A percentile compares a stretch with the other conserved stretches of the same genome.
phyloP scores from a whole-genome alignment of 2,888 invertebrate genomes.

The Drosophila prostipennis region DNA sequence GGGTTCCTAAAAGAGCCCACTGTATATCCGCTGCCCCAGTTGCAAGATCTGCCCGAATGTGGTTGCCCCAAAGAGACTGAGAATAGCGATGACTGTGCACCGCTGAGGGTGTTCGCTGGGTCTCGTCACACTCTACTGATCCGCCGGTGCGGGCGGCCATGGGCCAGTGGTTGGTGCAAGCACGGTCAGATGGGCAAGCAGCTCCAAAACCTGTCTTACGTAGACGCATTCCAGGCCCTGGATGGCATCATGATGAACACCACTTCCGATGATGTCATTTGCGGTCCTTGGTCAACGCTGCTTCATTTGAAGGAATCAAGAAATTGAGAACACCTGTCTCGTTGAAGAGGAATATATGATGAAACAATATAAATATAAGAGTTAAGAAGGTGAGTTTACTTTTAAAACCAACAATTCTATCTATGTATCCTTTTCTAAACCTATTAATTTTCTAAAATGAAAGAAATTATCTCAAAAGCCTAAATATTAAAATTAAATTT shows the following conservation, averaged over 20 bases:
- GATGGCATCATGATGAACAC: conserved; percentile 30
- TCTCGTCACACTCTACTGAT: conserved; percentile 90
- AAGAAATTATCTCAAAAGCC: no score
- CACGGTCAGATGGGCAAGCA: conserved; percentile 89
- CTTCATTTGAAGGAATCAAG: conserved; percentile 1
- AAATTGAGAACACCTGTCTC: conserved; percentile 1
- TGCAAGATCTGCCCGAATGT: conserved; percentile 72
- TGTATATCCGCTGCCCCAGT: conserved; percentile 82
- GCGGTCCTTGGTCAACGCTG: conserved; percentile 85
- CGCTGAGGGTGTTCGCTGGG: conserved; percentile 89
- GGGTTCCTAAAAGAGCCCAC: conserved; percentile 66
- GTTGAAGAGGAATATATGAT: no score
- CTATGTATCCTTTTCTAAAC: no score
- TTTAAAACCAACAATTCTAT: no score
- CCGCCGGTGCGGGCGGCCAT: conserved; percentile 88
- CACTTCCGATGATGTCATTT: conserved; percentile 70
- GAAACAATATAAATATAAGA: no score
- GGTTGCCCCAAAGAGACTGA: neutral
- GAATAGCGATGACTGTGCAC: conserved; percentile 68
- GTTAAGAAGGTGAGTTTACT: no score
- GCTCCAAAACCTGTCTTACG: conserved; percentile 22
- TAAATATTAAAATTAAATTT: no score
- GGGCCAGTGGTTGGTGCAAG: conserved; percentile 92
- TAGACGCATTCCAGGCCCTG: conserved; percentile 74
- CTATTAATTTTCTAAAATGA: no score